phyloP scores from a whole-genome alignment of 1,140 invertebrate species.

The Eueides isabella region DNA sequence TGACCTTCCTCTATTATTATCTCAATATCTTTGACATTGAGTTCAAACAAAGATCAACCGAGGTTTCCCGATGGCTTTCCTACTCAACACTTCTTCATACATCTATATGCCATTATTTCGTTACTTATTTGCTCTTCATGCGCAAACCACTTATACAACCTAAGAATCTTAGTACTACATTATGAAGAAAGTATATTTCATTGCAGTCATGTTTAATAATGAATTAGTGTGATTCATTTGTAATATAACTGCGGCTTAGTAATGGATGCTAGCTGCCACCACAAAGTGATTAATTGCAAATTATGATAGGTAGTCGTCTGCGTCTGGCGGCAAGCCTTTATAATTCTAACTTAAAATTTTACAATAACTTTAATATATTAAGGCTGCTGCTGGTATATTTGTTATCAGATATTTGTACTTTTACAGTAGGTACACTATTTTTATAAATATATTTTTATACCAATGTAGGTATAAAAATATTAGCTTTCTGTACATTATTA shows the following conservation, averaged over 20 bases:
- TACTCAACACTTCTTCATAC: no score
- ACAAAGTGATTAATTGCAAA: slow-evolving; percentile 37
- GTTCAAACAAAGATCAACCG: no score
- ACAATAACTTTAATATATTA: neutral
- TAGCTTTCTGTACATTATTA: no score
- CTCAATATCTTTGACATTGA: no score
- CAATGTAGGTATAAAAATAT: no score
- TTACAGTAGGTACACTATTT: no score
- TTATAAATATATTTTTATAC: no score
- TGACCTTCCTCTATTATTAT: no score
- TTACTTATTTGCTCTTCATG: no score
- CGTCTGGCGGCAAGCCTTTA: slow-evolving; percentile 17
- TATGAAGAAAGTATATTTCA: neutral
- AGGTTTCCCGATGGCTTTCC: no score
- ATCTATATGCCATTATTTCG: no score
- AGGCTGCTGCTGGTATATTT: neutral
- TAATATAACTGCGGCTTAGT: slow-evolving; percentile 38
- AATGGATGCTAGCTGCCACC: slow-evolving; percentile 30
- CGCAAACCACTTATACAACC: no score
- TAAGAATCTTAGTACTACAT: neutral
- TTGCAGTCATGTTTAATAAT: slow-evolving; percentile 3
- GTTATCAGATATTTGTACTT: neutral
- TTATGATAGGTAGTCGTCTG: slow-evolving; percentile 31
- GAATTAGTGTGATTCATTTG: slow-evolving; percentile 18
- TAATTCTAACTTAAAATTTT: neutral